A percentile compares a stretch with the other conserved stretches of the same genome.
phyloP scores from a whole-genome alignment of 2,888 invertebrate species.

The Ligdia adustata region DNA sequence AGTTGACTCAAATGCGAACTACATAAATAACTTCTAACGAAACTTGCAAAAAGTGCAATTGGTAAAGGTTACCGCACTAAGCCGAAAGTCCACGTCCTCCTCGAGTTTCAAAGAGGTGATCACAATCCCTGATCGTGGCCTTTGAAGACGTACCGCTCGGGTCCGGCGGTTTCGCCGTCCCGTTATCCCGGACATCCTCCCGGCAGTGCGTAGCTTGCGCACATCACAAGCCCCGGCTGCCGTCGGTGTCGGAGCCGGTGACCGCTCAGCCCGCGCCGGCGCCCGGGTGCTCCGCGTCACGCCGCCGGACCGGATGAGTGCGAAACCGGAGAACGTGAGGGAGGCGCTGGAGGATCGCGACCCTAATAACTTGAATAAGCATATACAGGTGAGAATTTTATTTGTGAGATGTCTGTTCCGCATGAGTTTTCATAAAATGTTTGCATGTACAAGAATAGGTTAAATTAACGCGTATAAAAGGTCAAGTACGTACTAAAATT shows the following conservation, averaged over 20 bases:
- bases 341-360: constrained; percentile 87
- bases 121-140: constrained; percentile 56
- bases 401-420: too few species aligned
- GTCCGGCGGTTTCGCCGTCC: constrained; percentile 60
- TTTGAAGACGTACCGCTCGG: constrained; percentile 63
- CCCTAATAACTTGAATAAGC: constrained; percentile 87
- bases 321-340: constrained; percentile 68
- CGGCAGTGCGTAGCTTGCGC: constrained; percentile 64
- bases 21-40: too few species aligned
- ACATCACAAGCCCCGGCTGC: constrained; percentile 55
- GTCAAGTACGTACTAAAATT: too few species aligned
- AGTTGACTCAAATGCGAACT: too few species aligned
- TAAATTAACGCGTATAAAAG: too few species aligned
- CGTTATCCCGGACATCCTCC: constrained; percentile 48
- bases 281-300: constrained; percentile 15
- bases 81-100: too few species aligned
- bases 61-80: too few species aligned
- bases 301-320: constrained; percentile 45
- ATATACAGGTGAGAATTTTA: constrained; percentile 85
- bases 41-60: too few species aligned
- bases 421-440: too few species aligned
- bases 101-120: constrained; percentile 29
- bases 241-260: constrained; percentile 55
- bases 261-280: constrained; percentile 43
- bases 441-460: too few species aligned